A percentile compares a stretch with the other conserved stretches of the same genome.
phyloP scores from a whole-genome alignment of 2,797 vertebrate genomes.

The Spheniscus humboldti region DNA sequence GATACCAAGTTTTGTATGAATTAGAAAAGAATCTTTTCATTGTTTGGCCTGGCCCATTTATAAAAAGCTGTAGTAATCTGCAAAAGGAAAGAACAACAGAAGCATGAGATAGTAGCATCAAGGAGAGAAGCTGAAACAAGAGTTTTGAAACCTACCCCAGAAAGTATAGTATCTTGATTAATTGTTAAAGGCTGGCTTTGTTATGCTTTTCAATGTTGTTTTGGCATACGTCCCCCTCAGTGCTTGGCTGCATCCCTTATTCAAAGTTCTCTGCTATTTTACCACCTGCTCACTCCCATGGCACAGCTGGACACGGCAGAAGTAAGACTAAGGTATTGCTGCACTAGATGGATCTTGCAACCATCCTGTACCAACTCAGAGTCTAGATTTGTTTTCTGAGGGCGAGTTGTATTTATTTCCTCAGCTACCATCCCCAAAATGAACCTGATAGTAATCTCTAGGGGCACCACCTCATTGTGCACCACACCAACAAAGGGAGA shows the following conservation, averaged over 20 bases:
- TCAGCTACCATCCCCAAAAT: neutral
- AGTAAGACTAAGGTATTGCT: neutral
- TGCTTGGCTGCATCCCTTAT: neutral
- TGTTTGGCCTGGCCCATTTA: neutral
- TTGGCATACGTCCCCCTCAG: fast-evolving
- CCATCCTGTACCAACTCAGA: neutral
- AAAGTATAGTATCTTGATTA: neutral
- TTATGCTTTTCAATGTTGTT: neutral
- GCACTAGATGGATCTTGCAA: neutral
- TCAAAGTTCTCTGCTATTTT: neutral
- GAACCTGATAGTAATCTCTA: fast-evolving
- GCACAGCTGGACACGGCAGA: neutral
- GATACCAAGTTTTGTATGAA: neutral
- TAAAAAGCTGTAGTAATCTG: neutral
- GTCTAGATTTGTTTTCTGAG: neutral
- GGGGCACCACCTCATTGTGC: fast-evolving
- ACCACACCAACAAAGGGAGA: neutral
- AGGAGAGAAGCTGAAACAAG: neutral
- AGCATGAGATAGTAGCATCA: neutral
- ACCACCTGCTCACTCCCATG: neutral
- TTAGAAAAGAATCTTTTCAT: neutral
- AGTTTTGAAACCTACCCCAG: neutral
- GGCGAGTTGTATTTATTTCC: neutral
- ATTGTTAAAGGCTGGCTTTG: neutral
- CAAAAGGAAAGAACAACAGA: neutral